Conservation (phyloP, 2,113 vertebrate genomes). For the Chaetorhynchus papuensis region DNA sequence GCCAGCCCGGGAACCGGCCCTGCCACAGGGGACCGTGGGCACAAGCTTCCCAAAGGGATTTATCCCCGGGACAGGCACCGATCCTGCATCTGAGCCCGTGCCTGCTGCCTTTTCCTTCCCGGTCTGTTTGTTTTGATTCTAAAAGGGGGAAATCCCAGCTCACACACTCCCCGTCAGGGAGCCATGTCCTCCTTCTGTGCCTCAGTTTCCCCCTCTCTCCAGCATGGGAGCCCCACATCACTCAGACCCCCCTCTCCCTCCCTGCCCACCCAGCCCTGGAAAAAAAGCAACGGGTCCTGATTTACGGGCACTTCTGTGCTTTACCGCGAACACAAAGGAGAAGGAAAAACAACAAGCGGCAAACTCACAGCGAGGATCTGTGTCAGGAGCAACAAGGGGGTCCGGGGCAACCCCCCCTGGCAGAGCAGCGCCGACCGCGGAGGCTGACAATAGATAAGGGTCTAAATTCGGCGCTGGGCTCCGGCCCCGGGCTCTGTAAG, state of each 20-base stretch:
- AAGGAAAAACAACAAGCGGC: background rate
- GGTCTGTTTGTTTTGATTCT: background rate
- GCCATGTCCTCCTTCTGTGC: background rate
- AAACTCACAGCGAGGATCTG: background rate
- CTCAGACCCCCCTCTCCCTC: background rate
- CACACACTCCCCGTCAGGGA: background rate
- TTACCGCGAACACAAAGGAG: background rate
- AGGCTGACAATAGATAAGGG: slow-evolving; percentile 4
- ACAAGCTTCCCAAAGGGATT: background rate
- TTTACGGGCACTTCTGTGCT: background rate
- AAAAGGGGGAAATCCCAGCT: background rate
- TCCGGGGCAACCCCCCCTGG: background rate
- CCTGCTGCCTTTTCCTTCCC: background rate
- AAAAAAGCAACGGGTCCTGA: background rate
- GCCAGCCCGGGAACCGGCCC: fast-evolving
- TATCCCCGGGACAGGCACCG: background rate
- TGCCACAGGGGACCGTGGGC: fast-evolving
- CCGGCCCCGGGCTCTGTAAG: background rate
- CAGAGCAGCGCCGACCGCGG: background rate
- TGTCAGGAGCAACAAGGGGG: background rate
- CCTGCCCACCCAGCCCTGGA: background rate
- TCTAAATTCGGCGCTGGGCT: slow-evolving; percentile 4
- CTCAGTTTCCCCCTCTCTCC: slow-evolving; percentile 13
- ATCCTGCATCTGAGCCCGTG: background rate
- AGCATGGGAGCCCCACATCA: background rate